These are phyloP conservation scores for Pipistrellus kuhlii DNA, from an alignment of 2,797 vertebrate species.

Conservation along the genomic window DNA sequence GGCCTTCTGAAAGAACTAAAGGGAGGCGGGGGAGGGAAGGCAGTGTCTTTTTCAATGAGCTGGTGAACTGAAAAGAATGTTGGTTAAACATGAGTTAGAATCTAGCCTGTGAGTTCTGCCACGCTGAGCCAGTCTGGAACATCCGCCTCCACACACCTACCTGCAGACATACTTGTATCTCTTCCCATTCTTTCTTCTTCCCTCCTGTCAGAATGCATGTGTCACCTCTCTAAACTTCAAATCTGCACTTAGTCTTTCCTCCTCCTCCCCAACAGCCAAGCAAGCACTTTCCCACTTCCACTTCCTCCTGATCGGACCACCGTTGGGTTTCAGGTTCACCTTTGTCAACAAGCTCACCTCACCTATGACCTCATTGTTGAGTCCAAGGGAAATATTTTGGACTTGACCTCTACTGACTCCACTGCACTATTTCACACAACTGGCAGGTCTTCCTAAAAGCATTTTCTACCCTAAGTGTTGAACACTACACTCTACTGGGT, in stretches of 20 bases:
- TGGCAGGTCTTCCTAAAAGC: background rate
- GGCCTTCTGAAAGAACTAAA: background rate
- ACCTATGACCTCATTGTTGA: background rate
- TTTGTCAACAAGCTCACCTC: background rate
- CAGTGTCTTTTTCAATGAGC: background rate
- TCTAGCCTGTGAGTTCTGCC: rapidly evolving
- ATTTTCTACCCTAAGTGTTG: background rate
- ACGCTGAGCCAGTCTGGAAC: rapidly evolving
- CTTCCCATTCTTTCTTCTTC: background rate
- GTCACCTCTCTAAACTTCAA: too few relatives aligned
- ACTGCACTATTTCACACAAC: background rate
- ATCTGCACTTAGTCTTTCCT: background rate
- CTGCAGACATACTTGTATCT: rapidly evolving
- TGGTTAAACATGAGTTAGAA: background rate
- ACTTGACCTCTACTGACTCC: background rate
- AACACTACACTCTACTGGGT: background rate
- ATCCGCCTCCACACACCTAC: background rate
- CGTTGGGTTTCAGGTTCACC: background rate
- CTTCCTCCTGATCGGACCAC: rapidly evolving
- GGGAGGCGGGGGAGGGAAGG: too few relatives aligned
- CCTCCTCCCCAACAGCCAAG: too few relatives aligned
- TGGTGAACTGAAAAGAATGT: background rate
- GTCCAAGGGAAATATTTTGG: rapidly evolving
- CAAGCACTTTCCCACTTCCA: rapidly evolving
- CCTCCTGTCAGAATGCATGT: background rate